Percentiles rank a stretch among this genome's conserved stretches.
These are phyloP conservation scores for Fabriciana adippe DNA, from an alignment of 2,888 invertebrate genomes.

Conservation along the genomic window DNA sequence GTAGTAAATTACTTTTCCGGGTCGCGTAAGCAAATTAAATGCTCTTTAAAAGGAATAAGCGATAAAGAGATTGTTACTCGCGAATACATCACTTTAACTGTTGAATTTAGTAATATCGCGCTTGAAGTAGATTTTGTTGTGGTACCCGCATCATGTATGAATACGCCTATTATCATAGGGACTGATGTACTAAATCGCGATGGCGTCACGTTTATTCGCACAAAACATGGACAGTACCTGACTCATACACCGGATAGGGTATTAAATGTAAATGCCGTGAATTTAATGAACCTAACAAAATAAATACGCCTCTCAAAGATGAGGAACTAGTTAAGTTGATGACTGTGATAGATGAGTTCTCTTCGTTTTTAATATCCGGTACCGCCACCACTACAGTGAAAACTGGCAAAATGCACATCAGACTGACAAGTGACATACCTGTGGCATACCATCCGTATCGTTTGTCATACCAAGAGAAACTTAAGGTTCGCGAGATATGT, in stretches of 20 bases:
- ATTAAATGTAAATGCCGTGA: neutral
- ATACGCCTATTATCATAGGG: conserved; percentile 40
- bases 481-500: conserved; percentile 41
- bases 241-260: conserved; percentile 23
- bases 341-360: conserved; percentile 35
- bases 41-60: conserved; percentile 33
- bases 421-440: conserved; percentile 38
- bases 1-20: conserved; percentile 30
- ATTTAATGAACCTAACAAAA: neutral
- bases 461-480: conserved; percentile 41
- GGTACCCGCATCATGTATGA: conserved; percentile 38
- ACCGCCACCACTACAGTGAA: conserved; percentile 43
- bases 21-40: conserved; percentile 10
- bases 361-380: conserved; percentile 38
- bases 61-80: conserved; percentile 21
- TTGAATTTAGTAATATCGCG: conserved; percentile 35
- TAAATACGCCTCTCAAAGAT: conserved; percentile 32
- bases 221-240: conserved; percentile 34
- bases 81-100: conserved; percentile 29
- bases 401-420: conserved; percentile 44
- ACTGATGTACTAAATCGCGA: conserved; percentile 44
- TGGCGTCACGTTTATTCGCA: conserved; percentile 40
- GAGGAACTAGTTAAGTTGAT: conserved; percentile 15
- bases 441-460: conserved; percentile 43
- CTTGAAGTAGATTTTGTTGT: conserved; percentile 40